Evolutionary conservation across 92 coral and sea anemone genomes (phyloP).

Genomic region (Actinostola sp.): DNA sequence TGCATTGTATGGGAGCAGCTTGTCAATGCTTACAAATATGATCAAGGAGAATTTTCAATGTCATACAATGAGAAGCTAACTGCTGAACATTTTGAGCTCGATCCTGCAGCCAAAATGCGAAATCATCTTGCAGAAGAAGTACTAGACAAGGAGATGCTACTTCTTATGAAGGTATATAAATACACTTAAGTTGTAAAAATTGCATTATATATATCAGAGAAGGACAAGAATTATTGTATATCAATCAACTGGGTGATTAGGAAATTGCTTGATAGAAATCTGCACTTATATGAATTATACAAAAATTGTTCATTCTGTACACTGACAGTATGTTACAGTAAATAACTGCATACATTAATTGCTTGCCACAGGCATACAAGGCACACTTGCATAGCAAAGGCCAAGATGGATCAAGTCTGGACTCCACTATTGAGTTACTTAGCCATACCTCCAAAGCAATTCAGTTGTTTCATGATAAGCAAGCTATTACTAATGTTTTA

Average conservation of each 20-base stretch:
- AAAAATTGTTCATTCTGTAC: too few relatives aligned
- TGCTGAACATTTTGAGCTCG: conserved; percentile 56
- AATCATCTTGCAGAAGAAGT: conserved; percentile 68
- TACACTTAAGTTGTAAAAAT: not conserved
- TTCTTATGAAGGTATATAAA: conserved; percentile 40
- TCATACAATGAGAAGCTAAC: conserved; percentile 53
- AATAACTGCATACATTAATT: not conserved
- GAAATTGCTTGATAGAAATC: too few relatives aligned
- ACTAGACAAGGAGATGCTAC: conserved; percentile 44
- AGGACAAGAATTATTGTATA: not conserved
- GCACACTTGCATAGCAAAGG: conserved; percentile 45
- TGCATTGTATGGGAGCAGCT: conserved; percentile 42
- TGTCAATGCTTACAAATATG: conserved; percentile 44
- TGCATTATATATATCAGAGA: not conserved
- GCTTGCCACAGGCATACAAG: conserved; percentile 44
- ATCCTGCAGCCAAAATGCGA: conserved; percentile 56
- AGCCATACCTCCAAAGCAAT: conserved; percentile 39
- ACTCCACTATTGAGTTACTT: conserved; percentile 37
- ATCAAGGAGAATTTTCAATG: conserved; percentile 55
- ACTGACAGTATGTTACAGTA: not conserved
- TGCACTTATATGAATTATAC: too few relatives aligned
- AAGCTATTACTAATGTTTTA: conserved; percentile 6
- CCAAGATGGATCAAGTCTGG: conserved; percentile 35
- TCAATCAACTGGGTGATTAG: too few relatives aligned
- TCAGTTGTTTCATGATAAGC: conserved; percentile 40